Evolutionary conservation across 2,797 vertebrate genomes (phyloP).

Genomic region (Takifugu rubripes): DNA sequence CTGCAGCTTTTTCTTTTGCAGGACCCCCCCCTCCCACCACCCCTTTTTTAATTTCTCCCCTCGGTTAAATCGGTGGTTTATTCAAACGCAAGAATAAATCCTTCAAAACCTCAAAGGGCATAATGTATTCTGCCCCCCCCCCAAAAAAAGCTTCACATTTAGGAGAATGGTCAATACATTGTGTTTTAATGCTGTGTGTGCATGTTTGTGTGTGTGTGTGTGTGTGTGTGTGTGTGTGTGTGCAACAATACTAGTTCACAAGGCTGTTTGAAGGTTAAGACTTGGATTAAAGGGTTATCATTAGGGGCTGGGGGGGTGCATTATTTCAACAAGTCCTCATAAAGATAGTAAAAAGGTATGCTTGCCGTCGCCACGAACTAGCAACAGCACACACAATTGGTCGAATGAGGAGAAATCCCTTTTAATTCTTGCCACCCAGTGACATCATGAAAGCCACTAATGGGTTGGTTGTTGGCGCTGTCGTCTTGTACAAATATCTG

Average conservation of each 20-base stretch:
- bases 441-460: slow-evolving; percentile 26
- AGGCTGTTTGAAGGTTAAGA: too few species aligned
- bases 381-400: slow-evolving; percentile 20
- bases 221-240: too few species aligned
- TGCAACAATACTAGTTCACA: too few species aligned
- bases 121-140: slow-evolving; percentile 39
- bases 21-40: neutral
- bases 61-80: slow-evolving; percentile 22
- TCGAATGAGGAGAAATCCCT: slow-evolving; percentile 16
- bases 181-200: neutral
- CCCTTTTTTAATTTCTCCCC: slow-evolving; percentile 19
- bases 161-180: slow-evolving; percentile 29
- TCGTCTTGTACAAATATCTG: slow-evolving; percentile 21
- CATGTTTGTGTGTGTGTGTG: too few species aligned
- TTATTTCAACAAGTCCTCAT: too few species aligned
- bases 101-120: slow-evolving; percentile 31
- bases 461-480: slow-evolving; percentile 25
- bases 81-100: slow-evolving; percentile 34
- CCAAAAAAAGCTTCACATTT: slow-evolving; percentile 43
- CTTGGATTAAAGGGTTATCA: too few species aligned
- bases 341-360: too few species aligned
- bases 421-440: slow-evolving; percentile 20
- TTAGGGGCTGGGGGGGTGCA: too few species aligned
- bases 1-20: slow-evolving; percentile 21
- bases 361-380: slow-evolving; percentile 26